Conservation (phyloP, 2,888 invertebrate species). For the Holacanthella duospinosa region DNA sequence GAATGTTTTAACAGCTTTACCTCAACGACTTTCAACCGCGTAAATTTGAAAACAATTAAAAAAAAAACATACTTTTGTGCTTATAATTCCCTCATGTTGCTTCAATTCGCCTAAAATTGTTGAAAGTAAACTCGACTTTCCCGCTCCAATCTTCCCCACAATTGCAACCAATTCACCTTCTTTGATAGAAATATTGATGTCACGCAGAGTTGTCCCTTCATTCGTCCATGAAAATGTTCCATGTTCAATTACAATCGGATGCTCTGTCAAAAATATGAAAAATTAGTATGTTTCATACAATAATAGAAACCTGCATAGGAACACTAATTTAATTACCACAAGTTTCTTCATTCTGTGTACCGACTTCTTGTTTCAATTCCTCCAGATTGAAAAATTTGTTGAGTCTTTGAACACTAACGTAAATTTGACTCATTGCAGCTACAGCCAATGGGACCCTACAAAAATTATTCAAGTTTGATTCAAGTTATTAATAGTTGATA, state of each 20-base stretch:
- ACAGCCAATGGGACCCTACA: background rate
- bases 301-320: too few relatives aligned
- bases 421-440: constrained; percentile 16
- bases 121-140: constrained; percentile 40
- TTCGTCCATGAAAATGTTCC: constrained; percentile 79
- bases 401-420: constrained; percentile 48
- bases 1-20: too few relatives aligned
- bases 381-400: constrained; percentile 48
- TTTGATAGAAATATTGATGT: constrained; percentile 63
- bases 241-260: constrained; percentile 68
- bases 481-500: too few relatives aligned
- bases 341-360: too few relatives aligned
- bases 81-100: too few relatives aligned
- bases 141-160: constrained; percentile 61
- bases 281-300: too few relatives aligned
- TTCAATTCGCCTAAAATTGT: too few relatives aligned
- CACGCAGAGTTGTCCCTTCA: constrained; percentile 40
- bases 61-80: too few relatives aligned
- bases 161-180: constrained; percentile 64
- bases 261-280: constrained; percentile 48
- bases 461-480: too few relatives aligned
- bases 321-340: too few relatives aligned
- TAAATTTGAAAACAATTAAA: too few relatives aligned
- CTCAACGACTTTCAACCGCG: too few relatives aligned
- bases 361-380: constrained; percentile 48